Conservation (phyloP, 2,888 invertebrate species). For the Cyclophora punctaria region DNA sequence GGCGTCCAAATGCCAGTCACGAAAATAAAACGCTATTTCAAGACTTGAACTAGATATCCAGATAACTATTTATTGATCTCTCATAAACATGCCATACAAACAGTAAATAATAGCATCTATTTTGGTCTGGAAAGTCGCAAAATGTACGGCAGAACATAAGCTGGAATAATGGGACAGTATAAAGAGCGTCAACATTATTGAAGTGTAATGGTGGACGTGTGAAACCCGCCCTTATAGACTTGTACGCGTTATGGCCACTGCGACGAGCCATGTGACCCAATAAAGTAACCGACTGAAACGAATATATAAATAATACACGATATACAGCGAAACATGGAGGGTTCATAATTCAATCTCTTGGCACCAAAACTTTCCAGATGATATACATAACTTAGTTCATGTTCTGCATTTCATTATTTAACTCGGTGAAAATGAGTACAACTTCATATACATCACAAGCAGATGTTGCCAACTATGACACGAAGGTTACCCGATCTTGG, state of each 20-base stretch:
- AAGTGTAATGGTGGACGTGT: constrained; percentile 25
- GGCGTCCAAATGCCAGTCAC: constrained; percentile 1
- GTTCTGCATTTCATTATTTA: constrained; percentile 3
- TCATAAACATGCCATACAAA: constrained; percentile 25
- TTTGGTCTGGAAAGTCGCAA: constrained; percentile 28
- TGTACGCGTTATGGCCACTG: constrained; percentile 23
- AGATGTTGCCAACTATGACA: no score
- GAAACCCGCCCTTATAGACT: constrained; percentile 48
- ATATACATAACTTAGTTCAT: constrained; percentile 6
- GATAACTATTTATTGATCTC: constrained; percentile 15
- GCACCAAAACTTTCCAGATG: constrained; percentile 2
- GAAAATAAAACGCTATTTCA: constrained; percentile 8
- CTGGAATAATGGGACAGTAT: constrained; percentile 39
- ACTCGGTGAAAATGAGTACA: background rate
- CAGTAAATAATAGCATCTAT: constrained; percentile 33
- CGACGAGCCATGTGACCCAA: constrained; percentile 46
- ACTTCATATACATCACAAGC: no score
- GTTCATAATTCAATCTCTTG: constrained; percentile 5
- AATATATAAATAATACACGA: constrained; percentile 16
- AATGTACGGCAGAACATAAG: constrained; percentile 33
- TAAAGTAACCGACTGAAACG: constrained; percentile 37
- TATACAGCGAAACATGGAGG: constrained; percentile 2
- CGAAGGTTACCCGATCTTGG: no score
- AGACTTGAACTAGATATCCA: constrained; percentile 10
- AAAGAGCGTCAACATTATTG: constrained; percentile 22